Evolutionary conservation across 2,113 vertebrate genomes (phyloP), one percentile per base, ranked within the genome.

Genomic region (Rhea americana): DNA sequence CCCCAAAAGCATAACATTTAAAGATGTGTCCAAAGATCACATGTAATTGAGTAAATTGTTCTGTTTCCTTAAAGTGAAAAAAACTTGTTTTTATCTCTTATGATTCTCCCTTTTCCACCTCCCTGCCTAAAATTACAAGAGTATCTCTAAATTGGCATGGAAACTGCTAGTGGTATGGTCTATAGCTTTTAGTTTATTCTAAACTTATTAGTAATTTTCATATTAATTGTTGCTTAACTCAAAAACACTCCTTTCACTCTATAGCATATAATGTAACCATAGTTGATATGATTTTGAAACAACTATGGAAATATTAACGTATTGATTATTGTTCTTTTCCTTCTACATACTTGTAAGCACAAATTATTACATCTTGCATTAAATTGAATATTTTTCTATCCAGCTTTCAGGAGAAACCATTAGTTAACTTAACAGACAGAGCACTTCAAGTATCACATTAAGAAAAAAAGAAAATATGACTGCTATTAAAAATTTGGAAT

Each of bases 1-100:
- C 2, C 2, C 30, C 18, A 39, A 77, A 76, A 85, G 13, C 28
- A 73, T 0, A 9, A n/a, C 3, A 21, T n/a, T 3, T 25, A 78
- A 35, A 67, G 13, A 30, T 45, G 20, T 17, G 43, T 32, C 39
- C 7, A 76, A 55, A 87, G 72, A 61, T 9, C 5, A 35, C 4
- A 41, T 51, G 68, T 24, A 41, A 10, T 9, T 0, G 0, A 91
- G 4, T 11, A 58, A 83, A 35, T 14, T 6, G 56, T 70, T 74
- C 8, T 74, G 5, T 45, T 82, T 65, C 51, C 35, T 76, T 89
- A 48, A 32, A 45, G 35, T 8, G 43, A 56, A 30, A 7, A 45
- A 45, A 45, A 35, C 35, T 6, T 35, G 35, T 4, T 63, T 63
- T 4, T 66, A 15, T 41, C 22, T 85, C 21, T 28, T 24, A n/a